These are phyloP conservation scores for Triplophysa siluroides DNA, from an alignment of 2,113 vertebrate genomes.

Conservation along the genomic window DNA sequence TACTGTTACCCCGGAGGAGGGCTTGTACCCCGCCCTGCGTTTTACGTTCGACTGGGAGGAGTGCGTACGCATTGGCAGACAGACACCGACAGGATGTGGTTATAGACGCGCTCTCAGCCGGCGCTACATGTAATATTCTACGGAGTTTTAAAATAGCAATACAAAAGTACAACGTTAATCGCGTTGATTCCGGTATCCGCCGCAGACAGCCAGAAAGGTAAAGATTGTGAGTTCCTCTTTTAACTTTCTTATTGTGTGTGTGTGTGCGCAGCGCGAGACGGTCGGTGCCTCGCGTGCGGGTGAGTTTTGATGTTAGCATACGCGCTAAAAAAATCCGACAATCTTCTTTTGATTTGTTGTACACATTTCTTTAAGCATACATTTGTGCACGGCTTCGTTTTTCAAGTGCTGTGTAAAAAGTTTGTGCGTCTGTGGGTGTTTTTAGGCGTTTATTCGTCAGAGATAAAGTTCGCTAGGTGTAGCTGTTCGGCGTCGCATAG, in stretches of 20 bases:
- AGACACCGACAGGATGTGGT: slow-evolving; percentile 21
- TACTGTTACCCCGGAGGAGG: not conserved
- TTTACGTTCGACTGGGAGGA: slow-evolving; percentile 15
- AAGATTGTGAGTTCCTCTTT: not conserved
- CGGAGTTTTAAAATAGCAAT: not conserved
- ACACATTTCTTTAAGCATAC: not conserved
- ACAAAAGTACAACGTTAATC: not conserved
- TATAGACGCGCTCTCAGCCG: not conserved
- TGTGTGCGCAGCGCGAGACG: not conserved
- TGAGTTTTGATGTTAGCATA: slow-evolving; percentile 35
- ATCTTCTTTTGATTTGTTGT: not conserved
- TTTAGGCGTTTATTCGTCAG: not conserved
- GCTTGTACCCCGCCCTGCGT: slow-evolving; percentile 3
- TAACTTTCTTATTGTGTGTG: slow-evolving; percentile 6
- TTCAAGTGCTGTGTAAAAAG: not conserved
- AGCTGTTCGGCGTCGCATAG: not conserved
- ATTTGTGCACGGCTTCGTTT: not conserved
- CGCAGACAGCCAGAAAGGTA: not conserved
- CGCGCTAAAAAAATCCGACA: not conserved
- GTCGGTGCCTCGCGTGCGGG: not conserved
- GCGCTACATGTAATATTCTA: not conserved
- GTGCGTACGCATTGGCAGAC: not conserved
- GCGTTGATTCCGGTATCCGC: not conserved
- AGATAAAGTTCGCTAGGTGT: slow-evolving; percentile 1
- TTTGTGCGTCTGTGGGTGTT: not conserved